phyloP scores from a whole-genome alignment of 2,888 invertebrate species.

The Hermaeophaga mercurialis region DNA sequence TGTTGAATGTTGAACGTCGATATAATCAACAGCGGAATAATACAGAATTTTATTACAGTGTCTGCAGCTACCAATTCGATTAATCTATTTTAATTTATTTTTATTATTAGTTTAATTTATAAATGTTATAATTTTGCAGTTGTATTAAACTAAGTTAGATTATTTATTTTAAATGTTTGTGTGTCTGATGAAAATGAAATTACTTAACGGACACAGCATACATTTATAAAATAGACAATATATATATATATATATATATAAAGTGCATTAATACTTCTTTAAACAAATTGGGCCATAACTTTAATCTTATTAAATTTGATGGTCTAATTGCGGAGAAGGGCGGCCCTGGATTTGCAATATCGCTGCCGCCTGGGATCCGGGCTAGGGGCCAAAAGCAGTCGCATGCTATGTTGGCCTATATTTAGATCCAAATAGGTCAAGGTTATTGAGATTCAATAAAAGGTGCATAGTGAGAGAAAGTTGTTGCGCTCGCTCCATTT shows the following conservation, averaged over 20 bases:
- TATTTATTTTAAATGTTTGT: no score
- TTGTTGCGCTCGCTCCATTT: conserved; percentile 2
- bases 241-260: background rate
- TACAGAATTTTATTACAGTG: no score
- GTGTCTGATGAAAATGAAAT: no score
- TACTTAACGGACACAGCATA: no score
- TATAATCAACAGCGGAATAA: no score
- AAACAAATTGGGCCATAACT: background rate
- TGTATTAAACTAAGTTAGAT: no score
- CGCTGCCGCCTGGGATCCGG: conserved; percentile 14
- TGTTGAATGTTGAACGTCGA: no score
- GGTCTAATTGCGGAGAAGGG: conserved; percentile 4
- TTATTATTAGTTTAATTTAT: no score
- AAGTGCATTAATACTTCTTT: background rate
- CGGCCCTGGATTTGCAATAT: background rate
- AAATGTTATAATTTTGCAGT: no score
- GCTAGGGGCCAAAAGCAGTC: conserved; percentile 21
- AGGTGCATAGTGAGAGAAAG: conserved; percentile 25
- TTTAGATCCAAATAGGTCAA: conserved; percentile 23
- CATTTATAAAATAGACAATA: no score
- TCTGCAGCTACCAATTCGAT: no score
- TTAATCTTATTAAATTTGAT: conserved; percentile 12
- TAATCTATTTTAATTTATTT: no score
- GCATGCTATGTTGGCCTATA: conserved; percentile 23
- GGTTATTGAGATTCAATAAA: conserved; percentile 18